Evolutionary conservation across 2,797 vertebrate genomes (phyloP), one percentile per base, ranked within the genome.

Genomic region (Gymnothorax reevesii): DNA sequence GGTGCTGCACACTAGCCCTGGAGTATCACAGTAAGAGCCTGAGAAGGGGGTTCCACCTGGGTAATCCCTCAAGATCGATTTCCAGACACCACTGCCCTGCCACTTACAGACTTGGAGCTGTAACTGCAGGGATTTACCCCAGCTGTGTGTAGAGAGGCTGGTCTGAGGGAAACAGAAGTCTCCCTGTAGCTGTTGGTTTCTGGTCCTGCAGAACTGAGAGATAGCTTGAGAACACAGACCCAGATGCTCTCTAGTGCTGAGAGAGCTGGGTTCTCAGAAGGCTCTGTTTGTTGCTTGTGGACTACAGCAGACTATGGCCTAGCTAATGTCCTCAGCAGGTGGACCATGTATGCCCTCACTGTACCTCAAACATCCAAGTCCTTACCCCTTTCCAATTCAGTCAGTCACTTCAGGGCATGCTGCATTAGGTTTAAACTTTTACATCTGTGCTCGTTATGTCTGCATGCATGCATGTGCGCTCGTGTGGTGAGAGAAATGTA

Each of bases 1-100:
- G 57, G 20, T 57, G 69, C 66, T 84, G 49, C 27, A 85, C 62
- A 85, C n/a, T 85, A 69, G 85, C 86, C 82, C 59, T 77, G 85
- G 25, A 62, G 79, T 57, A 25, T 49, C 25, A 85, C 77, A 64
- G 85, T 84, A 42, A 60, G 80, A 84, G 33, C 49, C 86, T 79
- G 20, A 12, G 54, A 82, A 77, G 73, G 75, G 42, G 27, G 84
- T 85, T 87, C 87, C 87, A 9, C 66, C 84, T 1, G 9, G 69
- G 55, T 84, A 87, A 85, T 84, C 86, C 83, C 85, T 84, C 57
- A n/a, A 33, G 57, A 57, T 69, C 69, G 49, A 55, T 33, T 12
- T 82, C 69, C 42, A 55, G 33, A 52, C 52, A 27, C 57, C 85
- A 20, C 57, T 69, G 69, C n/a, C 57, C 69, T 85, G 88, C 71